Percentiles rank a stretch among this genome's conserved stretches.
phyloP scores from a whole-genome alignment of 2,888 invertebrate genomes.

The Drosophila sordidula region DNA sequence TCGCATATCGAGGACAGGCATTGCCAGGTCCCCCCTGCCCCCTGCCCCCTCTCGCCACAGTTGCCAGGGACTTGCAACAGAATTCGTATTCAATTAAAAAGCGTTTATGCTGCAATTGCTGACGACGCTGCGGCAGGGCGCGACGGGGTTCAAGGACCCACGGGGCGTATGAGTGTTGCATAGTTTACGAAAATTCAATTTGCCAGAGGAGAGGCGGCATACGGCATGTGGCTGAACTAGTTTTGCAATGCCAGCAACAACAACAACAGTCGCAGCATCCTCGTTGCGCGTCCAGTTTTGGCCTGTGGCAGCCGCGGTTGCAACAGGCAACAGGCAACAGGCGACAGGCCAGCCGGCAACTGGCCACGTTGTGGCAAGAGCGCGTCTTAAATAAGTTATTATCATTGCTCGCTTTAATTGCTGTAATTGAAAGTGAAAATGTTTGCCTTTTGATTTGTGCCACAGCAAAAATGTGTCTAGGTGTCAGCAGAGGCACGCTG shows the following conservation, averaged over 20 bases:
- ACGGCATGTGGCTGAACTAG: constrained; percentile 37
- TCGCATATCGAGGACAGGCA: constrained; percentile 59
- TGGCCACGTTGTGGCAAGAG: constrained; percentile 12
- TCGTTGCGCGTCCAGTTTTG: constrained; percentile 47
- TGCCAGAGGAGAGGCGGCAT: constrained; percentile 46
- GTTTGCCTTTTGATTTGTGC: constrained; percentile 82
- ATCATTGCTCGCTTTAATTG: constrained; percentile 83
- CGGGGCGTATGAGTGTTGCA: constrained; percentile 81
- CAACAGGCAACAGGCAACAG: constrained; percentile 2
- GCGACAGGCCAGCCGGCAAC: constrained; percentile 10
- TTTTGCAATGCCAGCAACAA: constrained; percentile 34
- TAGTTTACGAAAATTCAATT: constrained; percentile 80
- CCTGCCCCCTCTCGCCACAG: no score
- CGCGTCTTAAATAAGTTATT: constrained; percentile 82
- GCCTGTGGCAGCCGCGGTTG: constrained; percentile 30
- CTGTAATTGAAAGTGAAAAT: constrained; percentile 84
- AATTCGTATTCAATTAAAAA: constrained; percentile 81
- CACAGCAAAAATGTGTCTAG: constrained; percentile 80
- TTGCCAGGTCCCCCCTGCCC: background rate
- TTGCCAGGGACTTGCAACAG: constrained; percentile 44
- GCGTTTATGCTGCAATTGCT: constrained; percentile 79
- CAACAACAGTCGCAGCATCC: constrained; percentile 18
- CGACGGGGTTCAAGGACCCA: constrained; percentile 69
- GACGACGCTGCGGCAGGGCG: constrained; percentile 16
- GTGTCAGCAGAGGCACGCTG: constrained; percentile 66